Evolutionary conservation across 2,888 invertebrate species (phyloP).

Genomic region (Zaprionus lineosus): DNA sequence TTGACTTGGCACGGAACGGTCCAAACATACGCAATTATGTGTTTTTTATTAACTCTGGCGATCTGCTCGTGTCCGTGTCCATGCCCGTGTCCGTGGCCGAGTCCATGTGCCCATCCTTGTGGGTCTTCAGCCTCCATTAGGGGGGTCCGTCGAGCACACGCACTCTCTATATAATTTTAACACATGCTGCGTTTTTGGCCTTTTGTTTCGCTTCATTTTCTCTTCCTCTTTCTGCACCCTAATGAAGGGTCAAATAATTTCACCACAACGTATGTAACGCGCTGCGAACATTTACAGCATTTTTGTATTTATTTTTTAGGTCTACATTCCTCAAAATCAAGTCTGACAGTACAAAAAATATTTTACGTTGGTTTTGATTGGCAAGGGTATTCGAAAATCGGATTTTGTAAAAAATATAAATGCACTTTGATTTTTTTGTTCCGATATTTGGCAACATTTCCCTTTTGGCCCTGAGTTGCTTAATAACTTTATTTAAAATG

Average conservation of each 20-base stretch:
- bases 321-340: no score
- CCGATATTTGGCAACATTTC: conserved; percentile 61
- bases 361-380: no score
- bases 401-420: neutral
- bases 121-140: conserved; percentile 62
- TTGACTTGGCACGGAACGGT: conserved; percentile 16
- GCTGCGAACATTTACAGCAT: no score
- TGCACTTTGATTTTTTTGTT: neutral
- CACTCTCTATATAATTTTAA: conserved; percentile 78
- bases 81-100: conserved; percentile 22
- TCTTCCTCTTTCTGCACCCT: conserved; percentile 4
- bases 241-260: neutral
- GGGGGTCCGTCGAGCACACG: conserved; percentile 72
- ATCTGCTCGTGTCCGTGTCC: conserved; percentile 2
- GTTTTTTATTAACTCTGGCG: conserved; percentile 72
- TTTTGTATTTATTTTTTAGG: neutral
- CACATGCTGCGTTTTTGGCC: conserved; percentile 71
- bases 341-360: no score
- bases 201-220: conserved; percentile 43
- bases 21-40: conserved; percentile 76
- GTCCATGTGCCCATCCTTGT: conserved; percentile 39
- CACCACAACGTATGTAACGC: neutral
- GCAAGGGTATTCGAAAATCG: neutral
- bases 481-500: conserved; percentile 73
- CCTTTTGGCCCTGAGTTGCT: conserved; percentile 47